phyloP scores from a whole-genome alignment of 2,888 invertebrate genomes.

The Sialis lutaria region DNA sequence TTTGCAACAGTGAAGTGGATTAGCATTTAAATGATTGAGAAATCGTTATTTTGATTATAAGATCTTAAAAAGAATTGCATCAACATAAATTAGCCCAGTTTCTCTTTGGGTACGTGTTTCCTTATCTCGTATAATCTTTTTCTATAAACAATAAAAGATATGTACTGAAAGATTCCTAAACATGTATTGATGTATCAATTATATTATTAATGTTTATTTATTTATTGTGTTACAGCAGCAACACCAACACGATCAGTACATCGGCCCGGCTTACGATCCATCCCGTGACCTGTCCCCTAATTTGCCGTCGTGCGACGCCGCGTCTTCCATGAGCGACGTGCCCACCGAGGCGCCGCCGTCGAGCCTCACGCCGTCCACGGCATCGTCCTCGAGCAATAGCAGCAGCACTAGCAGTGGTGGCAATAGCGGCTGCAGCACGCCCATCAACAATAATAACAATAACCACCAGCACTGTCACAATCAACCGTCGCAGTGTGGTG shows the following conservation, averaged over 20 bases:
- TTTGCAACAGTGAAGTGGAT: no score
- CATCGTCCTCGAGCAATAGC: constrained; percentile 6
- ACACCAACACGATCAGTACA: constrained; percentile 48
- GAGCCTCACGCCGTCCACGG: constrained; percentile 23
- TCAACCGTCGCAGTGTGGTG: constrained; percentile 20
- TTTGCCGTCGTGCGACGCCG: constrained; percentile 40
- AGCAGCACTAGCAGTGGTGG: constrained; percentile 23
- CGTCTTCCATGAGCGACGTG: constrained; percentile 35
- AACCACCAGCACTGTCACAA: constrained; percentile 15
- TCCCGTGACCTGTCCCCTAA: constrained; percentile 57
- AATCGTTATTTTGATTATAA: no score
- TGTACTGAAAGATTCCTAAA: no score
- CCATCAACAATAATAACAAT: constrained; percentile 34
- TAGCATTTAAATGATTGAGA: no score
- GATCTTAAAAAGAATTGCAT: no score
- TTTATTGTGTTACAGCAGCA: constrained; percentile 31
- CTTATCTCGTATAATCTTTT: no score
- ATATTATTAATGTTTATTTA: no score
- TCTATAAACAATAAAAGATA: no score
- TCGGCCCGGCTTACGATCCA: constrained; percentile 49
- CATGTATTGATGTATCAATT: no score
- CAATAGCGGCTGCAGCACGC: constrained; percentile 39
- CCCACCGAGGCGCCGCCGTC: constrained; percentile 35
- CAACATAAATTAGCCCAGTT: no score
- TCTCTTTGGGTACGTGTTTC: no score